These are phyloP conservation scores for Aethes cnicana DNA, from an alignment of 2,888 invertebrate species.

Conservation along the genomic window DNA sequence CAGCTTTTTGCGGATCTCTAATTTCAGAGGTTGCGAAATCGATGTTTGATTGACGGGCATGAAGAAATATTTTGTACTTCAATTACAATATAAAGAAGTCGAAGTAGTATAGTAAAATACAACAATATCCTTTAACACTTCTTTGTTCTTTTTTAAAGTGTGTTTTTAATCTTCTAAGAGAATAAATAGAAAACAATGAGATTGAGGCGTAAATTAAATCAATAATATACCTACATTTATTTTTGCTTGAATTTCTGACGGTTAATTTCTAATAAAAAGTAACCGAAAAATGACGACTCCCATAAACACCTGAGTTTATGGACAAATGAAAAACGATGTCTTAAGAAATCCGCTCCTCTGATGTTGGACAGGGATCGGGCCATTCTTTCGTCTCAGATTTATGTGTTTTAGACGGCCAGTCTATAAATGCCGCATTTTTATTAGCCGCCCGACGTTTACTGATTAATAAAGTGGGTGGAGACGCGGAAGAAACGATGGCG, in stretches of 20 bases:
- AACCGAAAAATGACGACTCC: conserved; percentile 50
- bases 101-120: no score
- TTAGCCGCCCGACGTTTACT: conserved; percentile 75
- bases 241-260: not conserved
- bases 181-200: no score
- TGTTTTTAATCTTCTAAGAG: no score
- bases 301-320: conserved; percentile 75
- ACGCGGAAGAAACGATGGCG: conserved; percentile 69
- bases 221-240: conserved; percentile 2
- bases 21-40: conserved; percentile 19
- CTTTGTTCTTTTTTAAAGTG: no score
- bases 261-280: conserved; percentile 15
- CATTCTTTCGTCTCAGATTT: conserved; percentile 72
- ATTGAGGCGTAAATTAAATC: no score
- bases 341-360: conserved; percentile 76
- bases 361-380: conserved; percentile 65
- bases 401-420: conserved; percentile 72
- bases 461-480: conserved; percentile 77
- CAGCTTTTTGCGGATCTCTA: not conserved
- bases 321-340: conserved; percentile 68
- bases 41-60: not conserved
- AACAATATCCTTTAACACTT: no score
- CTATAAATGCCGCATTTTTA: conserved; percentile 78
- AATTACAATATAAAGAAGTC: no score
- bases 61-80: no score